Evolutionary conservation across 2,797 vertebrate genomes (phyloP).

Genomic region (Sebastes trivittatus): DNA sequence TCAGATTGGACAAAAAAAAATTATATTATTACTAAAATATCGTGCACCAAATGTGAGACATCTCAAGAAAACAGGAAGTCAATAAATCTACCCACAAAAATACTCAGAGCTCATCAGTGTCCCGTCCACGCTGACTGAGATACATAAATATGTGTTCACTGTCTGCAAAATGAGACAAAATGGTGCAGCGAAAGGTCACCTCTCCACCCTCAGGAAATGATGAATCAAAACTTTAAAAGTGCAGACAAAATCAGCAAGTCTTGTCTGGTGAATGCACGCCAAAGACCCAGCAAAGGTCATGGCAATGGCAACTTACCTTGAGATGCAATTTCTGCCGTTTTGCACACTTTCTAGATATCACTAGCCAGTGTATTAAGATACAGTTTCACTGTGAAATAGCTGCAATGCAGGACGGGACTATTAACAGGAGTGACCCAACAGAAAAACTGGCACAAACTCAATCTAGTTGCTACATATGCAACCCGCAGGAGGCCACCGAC

Average conservation of each 20-base stretch:
- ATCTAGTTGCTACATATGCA: not conserved
- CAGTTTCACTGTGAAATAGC: not conserved
- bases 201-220: slow-evolving; percentile 4
- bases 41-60: not conserved
- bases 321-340: not conserved
- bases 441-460: not conserved
- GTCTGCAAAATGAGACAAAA: slow-evolving; percentile 16
- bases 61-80: slow-evolving; percentile 11
- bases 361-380: too few relatives aligned
- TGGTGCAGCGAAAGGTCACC: slow-evolving; percentile 18
- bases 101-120: not conserved
- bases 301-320: not conserved
- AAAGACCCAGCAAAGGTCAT: not conserved
- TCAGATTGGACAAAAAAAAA: not conserved
- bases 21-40: not conserved
- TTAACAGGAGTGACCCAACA: not conserved
- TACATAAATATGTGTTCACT: not conserved
- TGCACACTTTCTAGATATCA: not conserved
- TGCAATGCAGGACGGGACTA: not conserved
- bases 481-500: not conserved
- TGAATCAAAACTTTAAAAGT: slow-evolving; percentile 25
- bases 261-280: not conserved
- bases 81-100: not conserved
- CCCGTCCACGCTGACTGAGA: not conserved
- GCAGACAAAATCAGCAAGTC: not conserved